These are phyloP conservation scores for Bombus pascuorum DNA, from an alignment of 1,140 invertebrate genomes.

Conservation along the genomic window DNA sequence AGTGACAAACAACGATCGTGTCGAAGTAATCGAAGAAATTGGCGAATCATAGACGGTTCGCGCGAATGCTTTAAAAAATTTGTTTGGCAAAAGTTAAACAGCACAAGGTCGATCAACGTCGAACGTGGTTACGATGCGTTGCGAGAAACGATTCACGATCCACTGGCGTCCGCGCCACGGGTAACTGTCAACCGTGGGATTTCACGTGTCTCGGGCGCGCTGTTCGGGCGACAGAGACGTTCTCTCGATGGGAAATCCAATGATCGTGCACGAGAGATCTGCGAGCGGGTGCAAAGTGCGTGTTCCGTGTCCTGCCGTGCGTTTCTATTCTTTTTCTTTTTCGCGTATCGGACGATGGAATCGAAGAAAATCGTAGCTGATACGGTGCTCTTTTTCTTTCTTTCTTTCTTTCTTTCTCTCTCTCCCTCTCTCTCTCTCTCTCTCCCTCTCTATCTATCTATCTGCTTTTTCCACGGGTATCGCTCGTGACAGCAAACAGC, in stretches of 20 bases:
- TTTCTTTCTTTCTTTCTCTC: not conserved
- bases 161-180: conserved; percentile 46
- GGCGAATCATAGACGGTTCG: not conserved
- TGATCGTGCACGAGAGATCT: conserved; percentile 6
- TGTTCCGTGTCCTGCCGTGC: conserved; percentile 37
- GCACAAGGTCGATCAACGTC: conserved; percentile 60
- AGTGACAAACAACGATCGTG: not conserved
- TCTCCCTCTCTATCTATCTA: conserved; percentile 8
- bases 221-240: not conserved
- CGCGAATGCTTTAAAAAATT: conserved; percentile 5
- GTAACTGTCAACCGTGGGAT: conserved; percentile 58
- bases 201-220: conserved; percentile 58
- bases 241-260: not conserved
- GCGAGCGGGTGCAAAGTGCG: conserved; percentile 7
- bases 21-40: not conserved
- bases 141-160: conserved; percentile 45
- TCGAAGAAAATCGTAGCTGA: not conserved
- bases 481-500: conserved; percentile 49
- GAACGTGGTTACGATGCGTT: conserved; percentile 22
- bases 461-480: conserved; percentile 21
- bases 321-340: not conserved
- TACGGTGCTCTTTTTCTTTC: not conserved
- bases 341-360: not conserved
- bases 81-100: conserved; percentile 55
- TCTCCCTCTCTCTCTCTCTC: not conserved